Conservation (phyloP, 2,888 invertebrate species). For the Noctua janthe region DNA sequence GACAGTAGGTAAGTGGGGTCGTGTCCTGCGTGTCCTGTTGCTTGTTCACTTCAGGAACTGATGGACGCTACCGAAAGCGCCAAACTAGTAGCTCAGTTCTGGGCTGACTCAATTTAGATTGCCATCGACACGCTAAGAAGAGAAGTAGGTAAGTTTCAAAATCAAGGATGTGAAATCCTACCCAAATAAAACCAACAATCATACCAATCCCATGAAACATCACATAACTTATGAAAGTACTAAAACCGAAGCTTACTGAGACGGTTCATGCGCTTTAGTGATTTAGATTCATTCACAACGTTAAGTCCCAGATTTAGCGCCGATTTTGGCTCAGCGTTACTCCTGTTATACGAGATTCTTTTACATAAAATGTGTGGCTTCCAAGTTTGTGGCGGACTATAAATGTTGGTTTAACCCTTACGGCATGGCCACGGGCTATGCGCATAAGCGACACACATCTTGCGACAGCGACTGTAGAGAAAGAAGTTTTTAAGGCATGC, state of each 20-base stretch:
- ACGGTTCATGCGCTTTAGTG: conserved; percentile 58
- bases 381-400: conserved; percentile 48
- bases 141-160: neutral
- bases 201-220: conserved; percentile 25
- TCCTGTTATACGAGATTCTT: conserved; percentile 50
- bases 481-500: neutral
- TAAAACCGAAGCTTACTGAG: conserved; percentile 60
- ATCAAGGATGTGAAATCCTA: neutral
- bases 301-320: conserved; percentile 70
- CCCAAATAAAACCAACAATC: conserved; percentile 22
- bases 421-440: neutral
- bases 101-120: too few relatives aligned
- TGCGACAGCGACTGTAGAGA: neutral
- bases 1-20: too few relatives aligned
- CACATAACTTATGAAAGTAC: conserved; percentile 49
- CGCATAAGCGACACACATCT: neutral
- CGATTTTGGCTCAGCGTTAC: conserved; percentile 66
- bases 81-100: too few relatives aligned
- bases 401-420: conserved; percentile 45
- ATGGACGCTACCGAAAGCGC: too few relatives aligned
- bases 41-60: too few relatives aligned
- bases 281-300: conserved; percentile 67
- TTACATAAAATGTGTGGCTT: conserved; percentile 57
- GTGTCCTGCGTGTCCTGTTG: too few relatives aligned
- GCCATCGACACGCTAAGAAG: too few relatives aligned